Percentiles rank a stretch among this genome's conserved stretches.
Conservation (phyloP, 2,797 vertebrate genomes). For the Thunnus albacares region DNA sequence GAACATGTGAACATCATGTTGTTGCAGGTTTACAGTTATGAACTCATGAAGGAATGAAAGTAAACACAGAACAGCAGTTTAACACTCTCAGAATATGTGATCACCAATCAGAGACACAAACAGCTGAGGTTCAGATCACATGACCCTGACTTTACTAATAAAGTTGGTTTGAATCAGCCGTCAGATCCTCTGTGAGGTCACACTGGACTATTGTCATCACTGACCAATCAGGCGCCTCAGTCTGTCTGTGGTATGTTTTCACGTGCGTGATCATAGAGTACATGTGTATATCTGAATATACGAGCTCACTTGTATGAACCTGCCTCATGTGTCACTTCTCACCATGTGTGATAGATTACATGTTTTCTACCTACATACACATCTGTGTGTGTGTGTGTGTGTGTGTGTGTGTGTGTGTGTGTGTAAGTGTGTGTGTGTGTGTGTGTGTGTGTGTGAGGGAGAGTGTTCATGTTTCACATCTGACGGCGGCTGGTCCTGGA, state of each 20-base stretch:
- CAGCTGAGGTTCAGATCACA: too few species aligned
- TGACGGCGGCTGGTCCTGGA: constrained; percentile 67
- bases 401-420: constrained; percentile 3
- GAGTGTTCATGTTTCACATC: constrained; percentile 32
- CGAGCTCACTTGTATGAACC: background rate
- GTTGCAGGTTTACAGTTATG: constrained; percentile 10
- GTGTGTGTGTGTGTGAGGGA: background rate
- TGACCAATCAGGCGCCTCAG: constrained; percentile 5
- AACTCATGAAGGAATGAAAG: background rate
- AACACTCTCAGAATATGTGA: constrained; percentile 16
- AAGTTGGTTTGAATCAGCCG: background rate
- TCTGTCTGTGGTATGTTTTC: background rate
- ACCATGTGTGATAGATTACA: constrained; percentile 9
- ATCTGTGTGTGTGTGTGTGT: background rate
- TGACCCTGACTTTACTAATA: background rate
- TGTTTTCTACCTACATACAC: background rate
- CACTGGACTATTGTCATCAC: background rate
- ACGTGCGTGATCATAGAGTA: constrained; percentile 11
- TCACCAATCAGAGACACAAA: too few species aligned
- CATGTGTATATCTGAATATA: constrained; percentile 7
- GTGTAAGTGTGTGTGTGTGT: constrained; percentile 4
- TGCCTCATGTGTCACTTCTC: constrained; percentile 7
- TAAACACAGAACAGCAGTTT: constrained; percentile 6
- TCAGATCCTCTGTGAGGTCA: constrained; percentile 2
- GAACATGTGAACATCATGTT: constrained; percentile 16